Evolutionary conservation across 2,888 invertebrate genomes (phyloP).

Genomic region (Acronicta psi): DNA sequence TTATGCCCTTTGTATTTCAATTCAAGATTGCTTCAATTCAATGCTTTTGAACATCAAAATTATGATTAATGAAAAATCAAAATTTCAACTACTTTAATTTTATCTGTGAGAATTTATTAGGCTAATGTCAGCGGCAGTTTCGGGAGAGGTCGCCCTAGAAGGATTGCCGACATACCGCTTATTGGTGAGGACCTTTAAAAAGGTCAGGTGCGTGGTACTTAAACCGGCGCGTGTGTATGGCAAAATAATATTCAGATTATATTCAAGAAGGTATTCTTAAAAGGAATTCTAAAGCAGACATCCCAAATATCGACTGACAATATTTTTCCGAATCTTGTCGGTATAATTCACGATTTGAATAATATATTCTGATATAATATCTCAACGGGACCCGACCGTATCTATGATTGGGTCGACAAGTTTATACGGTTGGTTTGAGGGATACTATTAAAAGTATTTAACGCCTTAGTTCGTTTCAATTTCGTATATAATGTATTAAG

Average conservation of each 20-base stretch:
- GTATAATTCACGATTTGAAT: conserved; percentile 32
- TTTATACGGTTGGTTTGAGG: conserved; percentile 25
- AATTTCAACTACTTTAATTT: too few species aligned
- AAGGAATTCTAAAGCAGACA: conserved; percentile 2
- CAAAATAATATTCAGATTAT: neutral
- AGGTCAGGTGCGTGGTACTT: too few species aligned
- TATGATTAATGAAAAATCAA: too few species aligned
- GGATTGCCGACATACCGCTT: too few species aligned
- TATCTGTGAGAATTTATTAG: too few species aligned
- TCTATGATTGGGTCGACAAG: conserved; percentile 32
- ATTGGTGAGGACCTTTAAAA: too few species aligned
- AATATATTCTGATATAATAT: conserved; percentile 27
- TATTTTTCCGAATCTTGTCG: conserved; percentile 17
- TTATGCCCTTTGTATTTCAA: too few species aligned
- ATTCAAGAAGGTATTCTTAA: neutral
- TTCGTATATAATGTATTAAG: neutral
- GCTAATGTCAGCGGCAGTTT: too few species aligned
- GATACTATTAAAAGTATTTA: conserved; percentile 26
- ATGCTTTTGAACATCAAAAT: too few species aligned
- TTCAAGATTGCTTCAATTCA: too few species aligned
- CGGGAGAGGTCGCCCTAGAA: too few species aligned
- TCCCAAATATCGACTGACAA: conserved; percentile 19
- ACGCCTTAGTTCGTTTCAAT: conserved; percentile 23
- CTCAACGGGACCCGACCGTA: conserved; percentile 12
- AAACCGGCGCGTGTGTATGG: too few species aligned